Conservation (phyloP, 2,113 vertebrate genomes). For the Acrocephalus arundinaceus region DNA sequence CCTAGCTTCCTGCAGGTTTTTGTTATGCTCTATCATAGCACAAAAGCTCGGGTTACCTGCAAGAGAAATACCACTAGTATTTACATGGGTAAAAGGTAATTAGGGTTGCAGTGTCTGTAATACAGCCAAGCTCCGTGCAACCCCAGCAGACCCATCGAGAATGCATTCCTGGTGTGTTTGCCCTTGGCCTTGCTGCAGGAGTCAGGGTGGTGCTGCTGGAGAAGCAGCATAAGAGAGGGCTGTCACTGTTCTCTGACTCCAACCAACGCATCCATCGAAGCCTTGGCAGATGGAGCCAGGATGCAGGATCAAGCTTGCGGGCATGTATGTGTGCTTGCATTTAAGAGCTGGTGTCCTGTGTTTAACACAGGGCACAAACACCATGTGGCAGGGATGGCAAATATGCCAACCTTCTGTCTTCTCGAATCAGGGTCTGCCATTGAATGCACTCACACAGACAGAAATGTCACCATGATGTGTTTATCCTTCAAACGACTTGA, state of each 20-base stretch:
- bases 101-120: not conserved
- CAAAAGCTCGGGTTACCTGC: not conserved
- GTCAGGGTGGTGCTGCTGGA: not conserved
- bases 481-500: not conserved
- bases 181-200: not conserved
- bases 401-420: not conserved
- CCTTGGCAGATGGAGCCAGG: not conserved
- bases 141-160: not conserved
- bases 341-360: not conserved
- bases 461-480: rapidly evolving
- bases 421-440: not conserved
- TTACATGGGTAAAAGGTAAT: not conserved
- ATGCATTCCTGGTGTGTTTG: not conserved
- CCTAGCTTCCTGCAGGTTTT: not conserved
- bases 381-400: not conserved
- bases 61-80: not conserved
- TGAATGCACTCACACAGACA: not conserved
- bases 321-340: too few relatives aligned
- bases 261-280: not conserved
- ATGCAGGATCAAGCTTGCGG: too few relatives aligned
- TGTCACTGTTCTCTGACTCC: not conserved
- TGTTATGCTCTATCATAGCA: not conserved
- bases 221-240: not conserved
- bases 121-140: not conserved
- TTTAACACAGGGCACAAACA: not conserved